phyloP scores from a whole-genome alignment of 2,797 vertebrate genomes.

The Galago senegalensis region DNA sequence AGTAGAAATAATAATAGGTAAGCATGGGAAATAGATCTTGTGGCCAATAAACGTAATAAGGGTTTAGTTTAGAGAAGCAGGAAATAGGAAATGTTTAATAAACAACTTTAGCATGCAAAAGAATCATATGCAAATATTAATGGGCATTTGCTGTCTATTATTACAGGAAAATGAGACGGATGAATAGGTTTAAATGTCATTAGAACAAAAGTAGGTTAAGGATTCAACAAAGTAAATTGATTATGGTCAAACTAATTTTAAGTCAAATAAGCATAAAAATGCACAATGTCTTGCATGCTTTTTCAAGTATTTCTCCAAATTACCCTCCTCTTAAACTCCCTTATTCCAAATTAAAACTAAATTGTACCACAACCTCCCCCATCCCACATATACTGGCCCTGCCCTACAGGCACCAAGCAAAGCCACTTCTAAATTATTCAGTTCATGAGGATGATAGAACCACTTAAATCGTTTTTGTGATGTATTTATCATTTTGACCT shows the following conservation, averaged over 20 bases:
- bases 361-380: background rate
- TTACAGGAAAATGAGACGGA: background rate
- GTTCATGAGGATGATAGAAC: background rate
- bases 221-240: background rate
- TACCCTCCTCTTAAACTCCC: background rate
- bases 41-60: background rate
- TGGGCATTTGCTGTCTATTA: background rate
- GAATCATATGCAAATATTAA: background rate
- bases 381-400: background rate
- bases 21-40: background rate
- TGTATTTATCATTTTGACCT: background rate
- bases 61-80: background rate
- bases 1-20: background rate
- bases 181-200: background rate
- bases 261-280: background rate
- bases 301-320: background rate
- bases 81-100: background rate
- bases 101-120: background rate
- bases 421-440: background rate
- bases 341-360: background rate
- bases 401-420: background rate
- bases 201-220: background rate
- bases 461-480: background rate
- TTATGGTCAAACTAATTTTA: background rate
- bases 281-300: background rate